Evolutionary conservation across 2,113 vertebrate genomes (phyloP).

Genomic region (Carassius auratus): DNA sequence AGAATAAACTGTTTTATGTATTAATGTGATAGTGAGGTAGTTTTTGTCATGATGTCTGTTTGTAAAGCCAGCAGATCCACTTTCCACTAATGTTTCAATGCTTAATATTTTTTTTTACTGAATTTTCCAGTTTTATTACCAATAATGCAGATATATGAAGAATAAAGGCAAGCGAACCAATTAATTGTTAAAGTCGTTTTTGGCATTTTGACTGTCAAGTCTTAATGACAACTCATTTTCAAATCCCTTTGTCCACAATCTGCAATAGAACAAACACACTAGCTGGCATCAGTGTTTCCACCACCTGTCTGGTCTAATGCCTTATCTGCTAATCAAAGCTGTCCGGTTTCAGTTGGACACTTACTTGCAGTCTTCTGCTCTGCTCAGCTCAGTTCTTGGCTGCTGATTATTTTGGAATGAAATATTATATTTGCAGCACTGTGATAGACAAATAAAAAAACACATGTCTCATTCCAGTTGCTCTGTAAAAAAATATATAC

Average conservation of each 20-base stretch:
- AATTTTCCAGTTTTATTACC: not conserved
- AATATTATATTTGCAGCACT: not conserved
- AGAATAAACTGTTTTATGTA: not conserved
- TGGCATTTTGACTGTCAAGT: not conserved
- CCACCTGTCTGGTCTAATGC: constrained; percentile 13
- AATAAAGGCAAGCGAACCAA: not conserved
- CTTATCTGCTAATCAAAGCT: constrained; percentile 28
- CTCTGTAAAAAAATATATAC: too few relatives aligned
- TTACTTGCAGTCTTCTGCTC: constrained; percentile 8
- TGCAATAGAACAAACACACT: not conserved
- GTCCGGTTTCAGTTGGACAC: not conserved
- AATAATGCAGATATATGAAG: not conserved
- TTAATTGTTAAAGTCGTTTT: not conserved
- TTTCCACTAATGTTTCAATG: not conserved
- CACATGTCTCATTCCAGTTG: not conserved
- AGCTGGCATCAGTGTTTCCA: not conserved
- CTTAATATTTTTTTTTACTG: too few relatives aligned
- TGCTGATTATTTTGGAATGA: not conserved
- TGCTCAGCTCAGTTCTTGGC: constrained; percentile 11
- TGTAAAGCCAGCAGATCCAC: not conserved
- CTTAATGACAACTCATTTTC: constrained; percentile 26
- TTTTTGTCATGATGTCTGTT: not conserved
- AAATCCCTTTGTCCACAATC: constrained; percentile 8
- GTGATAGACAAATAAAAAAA: constrained; percentile 26
- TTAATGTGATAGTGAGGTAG: not conserved